Evolutionary conservation across 2,113 vertebrate species (phyloP).

Genomic region (Lichenostomus cassidix): DNA sequence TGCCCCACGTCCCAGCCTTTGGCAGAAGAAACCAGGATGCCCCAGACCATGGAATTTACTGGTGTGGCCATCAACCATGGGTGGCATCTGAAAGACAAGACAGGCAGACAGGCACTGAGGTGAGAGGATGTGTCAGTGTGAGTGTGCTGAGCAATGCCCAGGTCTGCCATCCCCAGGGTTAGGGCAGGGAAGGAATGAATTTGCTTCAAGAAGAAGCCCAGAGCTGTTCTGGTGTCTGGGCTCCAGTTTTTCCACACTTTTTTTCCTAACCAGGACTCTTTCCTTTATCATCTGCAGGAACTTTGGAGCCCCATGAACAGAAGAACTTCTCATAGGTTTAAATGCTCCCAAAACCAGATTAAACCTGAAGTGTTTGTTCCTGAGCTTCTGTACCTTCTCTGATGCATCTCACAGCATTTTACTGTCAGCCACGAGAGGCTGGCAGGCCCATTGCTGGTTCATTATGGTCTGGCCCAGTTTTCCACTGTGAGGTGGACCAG

Average conservation of each 20-base stretch:
- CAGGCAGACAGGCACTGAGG: neutral
- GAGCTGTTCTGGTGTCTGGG: neutral
- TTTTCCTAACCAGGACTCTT: neutral
- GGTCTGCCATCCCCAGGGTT: neutral
- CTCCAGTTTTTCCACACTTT: neutral
- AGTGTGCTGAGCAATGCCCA: neutral
- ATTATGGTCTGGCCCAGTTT: neutral
- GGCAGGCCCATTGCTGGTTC: neutral
- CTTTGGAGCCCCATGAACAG: neutral
- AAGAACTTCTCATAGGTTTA: neutral
- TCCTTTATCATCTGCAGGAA: neutral
- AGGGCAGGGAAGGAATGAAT: neutral
- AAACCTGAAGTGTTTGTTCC: neutral
- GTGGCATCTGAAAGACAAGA: neutral
- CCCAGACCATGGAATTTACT: neutral
- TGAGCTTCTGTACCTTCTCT: neutral
- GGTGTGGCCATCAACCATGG: rapidly evolving
- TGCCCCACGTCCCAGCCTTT: neutral
- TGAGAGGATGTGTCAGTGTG: neutral
- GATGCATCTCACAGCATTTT: neutral
- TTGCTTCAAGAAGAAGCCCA: neutral
- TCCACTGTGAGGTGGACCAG: neutral
- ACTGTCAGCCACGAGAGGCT: neutral
- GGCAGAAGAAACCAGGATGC: neutral
- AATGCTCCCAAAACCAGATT: neutral